Conservation (phyloP, 2,113 vertebrate species). For the Connochaetes taurinus region DNA sequence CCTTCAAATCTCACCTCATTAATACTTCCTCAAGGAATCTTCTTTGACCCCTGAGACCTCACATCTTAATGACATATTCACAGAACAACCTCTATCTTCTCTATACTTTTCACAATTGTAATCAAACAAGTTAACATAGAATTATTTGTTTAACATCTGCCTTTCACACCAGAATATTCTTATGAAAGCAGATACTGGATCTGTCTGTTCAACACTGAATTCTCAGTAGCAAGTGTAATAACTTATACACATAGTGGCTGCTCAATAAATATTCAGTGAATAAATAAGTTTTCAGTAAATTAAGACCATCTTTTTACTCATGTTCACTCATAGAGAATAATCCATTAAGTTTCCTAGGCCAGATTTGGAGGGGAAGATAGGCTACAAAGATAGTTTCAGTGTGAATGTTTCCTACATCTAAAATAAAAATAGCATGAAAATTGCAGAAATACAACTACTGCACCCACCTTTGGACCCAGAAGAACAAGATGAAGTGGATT, state of each 20-base stretch:
- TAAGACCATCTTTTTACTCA: neutral
- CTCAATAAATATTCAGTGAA: neutral
- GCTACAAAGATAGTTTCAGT: neutral
- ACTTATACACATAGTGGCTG: neutral
- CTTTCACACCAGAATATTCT: neutral
- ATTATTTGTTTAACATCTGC: neutral
- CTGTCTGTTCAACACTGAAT: neutral
- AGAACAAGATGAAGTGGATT: neutral
- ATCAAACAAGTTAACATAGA: neutral
- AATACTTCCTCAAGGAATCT: neutral
- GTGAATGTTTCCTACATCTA: neutral
- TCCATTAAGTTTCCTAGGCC: neutral
- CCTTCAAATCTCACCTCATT: neutral
- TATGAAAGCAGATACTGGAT: neutral
- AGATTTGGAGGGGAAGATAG: neutral
- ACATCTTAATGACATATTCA: neutral
- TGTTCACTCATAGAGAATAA: neutral
- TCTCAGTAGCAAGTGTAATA: neutral
- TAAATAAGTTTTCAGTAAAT: neutral
- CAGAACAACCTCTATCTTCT: neutral
- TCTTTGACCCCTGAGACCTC: neutral
- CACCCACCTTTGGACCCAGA: neutral
- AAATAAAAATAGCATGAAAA: neutral
- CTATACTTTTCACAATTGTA: neutral
- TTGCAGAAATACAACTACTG: fast-evolving